Evolutionary conservation across 2,888 invertebrate species (phyloP).

Genomic region (Ichneumoninae sp.): DNA sequence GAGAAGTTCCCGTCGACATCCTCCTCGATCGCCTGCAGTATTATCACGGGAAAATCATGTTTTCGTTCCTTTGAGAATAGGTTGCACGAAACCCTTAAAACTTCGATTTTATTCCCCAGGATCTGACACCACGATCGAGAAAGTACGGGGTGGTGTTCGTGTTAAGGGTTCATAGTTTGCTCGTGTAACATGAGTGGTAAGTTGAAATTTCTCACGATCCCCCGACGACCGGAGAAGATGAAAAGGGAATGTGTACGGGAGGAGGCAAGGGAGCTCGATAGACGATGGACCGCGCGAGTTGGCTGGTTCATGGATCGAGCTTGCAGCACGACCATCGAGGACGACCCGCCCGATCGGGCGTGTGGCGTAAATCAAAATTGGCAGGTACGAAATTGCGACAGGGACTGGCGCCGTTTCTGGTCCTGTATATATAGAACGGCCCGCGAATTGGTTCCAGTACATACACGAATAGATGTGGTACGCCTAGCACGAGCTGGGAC

Average conservation of each 20-base stretch:
- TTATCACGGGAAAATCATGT: too few relatives aligned
- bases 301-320: slow-evolving; percentile 26
- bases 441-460: slow-evolving; percentile 28
- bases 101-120: slow-evolving; percentile 6
- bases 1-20: too few relatives aligned
- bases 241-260: slow-evolving; percentile 13
- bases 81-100: neutral
- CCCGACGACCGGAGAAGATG: slow-evolving; percentile 3
- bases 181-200: slow-evolving; percentile 30
- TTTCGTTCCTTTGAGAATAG: too few relatives aligned
- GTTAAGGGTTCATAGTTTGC: slow-evolving; percentile 4
- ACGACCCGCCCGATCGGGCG: slow-evolving; percentile 42
- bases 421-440: neutral
- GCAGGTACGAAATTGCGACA: slow-evolving; percentile 73
- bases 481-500: slow-evolving; percentile 22
- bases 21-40: too few relatives aligned
- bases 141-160: neutral
- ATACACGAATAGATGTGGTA: slow-evolving; percentile 40
- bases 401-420: slow-evolving; percentile 29
- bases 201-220: slow-evolving; percentile 48
- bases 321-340: slow-evolving; percentile 6
- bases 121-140: neutral
- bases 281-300: slow-evolving; percentile 42
- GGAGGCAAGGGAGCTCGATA: slow-evolving; percentile 32
- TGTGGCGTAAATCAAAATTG: slow-evolving; percentile 75